Conservation (phyloP, 2,888 invertebrate genomes). For the Polietes domitor region DNA sequence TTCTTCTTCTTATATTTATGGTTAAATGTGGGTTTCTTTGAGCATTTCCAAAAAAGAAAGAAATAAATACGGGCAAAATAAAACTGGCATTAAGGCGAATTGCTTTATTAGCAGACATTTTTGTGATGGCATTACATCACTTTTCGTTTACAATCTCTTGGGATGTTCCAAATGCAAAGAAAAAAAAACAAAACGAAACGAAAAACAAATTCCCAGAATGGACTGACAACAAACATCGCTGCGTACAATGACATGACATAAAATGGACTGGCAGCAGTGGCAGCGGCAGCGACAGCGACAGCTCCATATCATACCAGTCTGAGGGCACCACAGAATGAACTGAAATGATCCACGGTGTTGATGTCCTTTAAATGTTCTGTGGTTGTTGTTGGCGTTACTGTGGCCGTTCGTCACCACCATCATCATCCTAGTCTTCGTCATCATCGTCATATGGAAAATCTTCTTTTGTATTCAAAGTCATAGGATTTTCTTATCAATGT, state of each 20-base stretch:
- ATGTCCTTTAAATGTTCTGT: background rate
- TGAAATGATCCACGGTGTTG: background rate
- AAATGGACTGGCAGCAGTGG: conserved; percentile 5
- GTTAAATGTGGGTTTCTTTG: background rate
- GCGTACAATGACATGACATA: background rate
- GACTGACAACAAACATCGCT: background rate
- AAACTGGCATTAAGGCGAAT: background rate
- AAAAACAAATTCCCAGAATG: background rate
- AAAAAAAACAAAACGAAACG: background rate
- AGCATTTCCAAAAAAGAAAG: background rate
- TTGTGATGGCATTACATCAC: conserved; percentile 22
- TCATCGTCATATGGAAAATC: background rate
- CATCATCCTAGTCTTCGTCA: background rate
- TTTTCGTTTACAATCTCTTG: background rate
- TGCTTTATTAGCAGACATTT: conserved; percentile 11
- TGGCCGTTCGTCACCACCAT: background rate
- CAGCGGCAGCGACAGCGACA: background rate
- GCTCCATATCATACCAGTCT: background rate
- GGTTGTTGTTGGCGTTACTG: background rate
- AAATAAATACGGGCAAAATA: background rate
- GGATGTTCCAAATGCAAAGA: background rate
- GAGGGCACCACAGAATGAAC: background rate
- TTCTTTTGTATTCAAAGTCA: background rate
- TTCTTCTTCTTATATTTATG: no score
- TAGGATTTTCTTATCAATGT: background rate